phyloP scores from a whole-genome alignment of 2,113 vertebrate species.

The Erpornis zantholeuca region DNA sequence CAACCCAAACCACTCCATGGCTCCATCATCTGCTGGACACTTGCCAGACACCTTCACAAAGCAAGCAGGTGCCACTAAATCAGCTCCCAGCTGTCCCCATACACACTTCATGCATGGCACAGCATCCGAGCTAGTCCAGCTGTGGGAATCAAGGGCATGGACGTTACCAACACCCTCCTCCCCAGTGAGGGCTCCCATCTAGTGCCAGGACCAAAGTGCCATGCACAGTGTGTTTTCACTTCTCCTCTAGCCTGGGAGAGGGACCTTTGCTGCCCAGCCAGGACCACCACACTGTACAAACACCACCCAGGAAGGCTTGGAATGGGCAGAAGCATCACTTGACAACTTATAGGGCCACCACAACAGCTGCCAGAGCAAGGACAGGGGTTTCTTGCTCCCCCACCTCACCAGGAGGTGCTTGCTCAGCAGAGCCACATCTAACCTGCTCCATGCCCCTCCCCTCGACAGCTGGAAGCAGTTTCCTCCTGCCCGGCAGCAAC shows the following conservation, averaged over 20 bases:
- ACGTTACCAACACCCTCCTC: neutral
- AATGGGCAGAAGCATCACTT: neutral
- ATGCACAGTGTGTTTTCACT: neutral
- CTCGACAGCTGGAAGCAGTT: slow-evolving; percentile 49
- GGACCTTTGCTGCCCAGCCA: neutral
- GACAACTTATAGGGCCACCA: neutral
- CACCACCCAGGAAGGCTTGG: neutral
- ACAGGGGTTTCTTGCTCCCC: neutral
- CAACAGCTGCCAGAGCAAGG: neutral
- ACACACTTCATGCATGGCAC: neutral
- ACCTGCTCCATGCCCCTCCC: neutral
- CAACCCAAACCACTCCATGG: neutral
- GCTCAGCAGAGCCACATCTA: neutral
- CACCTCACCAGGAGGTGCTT: neutral
- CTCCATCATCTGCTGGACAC: neutral
- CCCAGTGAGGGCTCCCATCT: neutral
- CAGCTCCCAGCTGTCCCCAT: neutral
- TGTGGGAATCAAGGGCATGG: rapidly evolving
- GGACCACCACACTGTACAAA: neutral
- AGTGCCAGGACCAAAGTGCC: neutral
- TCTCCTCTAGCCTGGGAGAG: neutral
- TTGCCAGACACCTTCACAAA: neutral
- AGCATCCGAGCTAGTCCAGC: neutral
- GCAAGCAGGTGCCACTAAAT: neutral
- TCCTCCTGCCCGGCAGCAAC: slow-evolving; percentile 11